Percentiles rank a stretch among this genome's conserved stretches.
Evolutionary conservation across 2,797 vertebrate genomes (phyloP).

Genomic region (Enteromius paludinosus): DNA sequence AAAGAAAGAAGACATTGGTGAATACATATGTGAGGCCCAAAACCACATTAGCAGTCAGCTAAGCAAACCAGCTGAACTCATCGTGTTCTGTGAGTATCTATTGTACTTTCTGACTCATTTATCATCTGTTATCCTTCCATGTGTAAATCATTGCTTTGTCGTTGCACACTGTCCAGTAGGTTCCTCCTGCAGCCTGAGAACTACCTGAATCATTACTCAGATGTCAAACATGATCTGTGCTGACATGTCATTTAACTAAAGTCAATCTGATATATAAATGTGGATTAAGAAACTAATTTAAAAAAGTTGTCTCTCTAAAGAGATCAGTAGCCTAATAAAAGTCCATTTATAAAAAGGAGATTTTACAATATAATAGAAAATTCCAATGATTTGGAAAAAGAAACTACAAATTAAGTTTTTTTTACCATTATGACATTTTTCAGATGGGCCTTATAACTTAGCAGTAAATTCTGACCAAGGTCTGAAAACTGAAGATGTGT

Average conservation of each 20-base stretch:
- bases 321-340: background rate
- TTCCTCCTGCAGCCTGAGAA: constrained; percentile 45
- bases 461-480: constrained; percentile 90
- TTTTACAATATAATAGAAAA: background rate
- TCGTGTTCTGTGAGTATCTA: constrained; percentile 90
- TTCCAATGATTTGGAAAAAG: background rate
- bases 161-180: constrained; percentile 19
- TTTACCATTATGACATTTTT: background rate
- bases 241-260: constrained; percentile 13
- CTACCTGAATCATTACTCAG: constrained; percentile 62
- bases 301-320: background rate
- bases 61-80: constrained; percentile 81
- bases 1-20: constrained; percentile 88
- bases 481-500: constrained; percentile 86
- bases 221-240: background rate
- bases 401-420: background rate
- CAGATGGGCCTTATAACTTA: constrained; percentile 96
- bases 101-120: background rate
- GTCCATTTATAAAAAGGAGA: background rate
- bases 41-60: constrained; percentile 83
- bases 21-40: constrained; percentile 85
- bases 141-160: constrained; percentile 61
- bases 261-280: background rate
- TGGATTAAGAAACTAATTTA: background rate
- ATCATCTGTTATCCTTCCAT: constrained; percentile 14